Evolutionary conservation across 2,113 vertebrate genomes (phyloP).

Genomic region (Poeciliopsis occidentalis): DNA sequence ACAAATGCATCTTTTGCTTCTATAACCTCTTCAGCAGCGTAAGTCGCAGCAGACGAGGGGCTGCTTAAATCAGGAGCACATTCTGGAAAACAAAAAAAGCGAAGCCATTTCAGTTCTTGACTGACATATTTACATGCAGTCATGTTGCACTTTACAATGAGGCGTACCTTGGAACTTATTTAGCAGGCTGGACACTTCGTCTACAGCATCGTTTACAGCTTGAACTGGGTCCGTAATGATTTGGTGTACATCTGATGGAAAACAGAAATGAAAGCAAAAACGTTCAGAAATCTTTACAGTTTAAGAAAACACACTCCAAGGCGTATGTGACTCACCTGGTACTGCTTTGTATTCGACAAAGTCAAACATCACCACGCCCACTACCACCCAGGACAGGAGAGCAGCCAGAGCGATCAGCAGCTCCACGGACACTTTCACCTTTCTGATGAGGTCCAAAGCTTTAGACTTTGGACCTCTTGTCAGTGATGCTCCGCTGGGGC

Average conservation of each 20-base stretch:
- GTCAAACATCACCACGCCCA: constrained; percentile 95
- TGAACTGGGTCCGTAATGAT: constrained; percentile 71
- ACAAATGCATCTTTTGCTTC: constrained; percentile 69
- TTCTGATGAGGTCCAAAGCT: constrained; percentile 82
- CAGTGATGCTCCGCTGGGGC: constrained; percentile 79
- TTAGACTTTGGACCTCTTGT: constrained; percentile 77
- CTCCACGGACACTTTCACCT: constrained; percentile 88
- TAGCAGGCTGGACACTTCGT: constrained; percentile 69
- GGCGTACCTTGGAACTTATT: constrained; percentile 73
- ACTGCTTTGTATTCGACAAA: constrained; percentile 91
- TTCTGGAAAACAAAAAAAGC: constrained; percentile 41
- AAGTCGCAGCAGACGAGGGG: constrained; percentile 57
- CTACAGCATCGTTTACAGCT: constrained; percentile 71
- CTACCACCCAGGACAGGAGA: constrained; percentile 91
- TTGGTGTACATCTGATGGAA: constrained; percentile 71
- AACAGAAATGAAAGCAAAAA: background rate
- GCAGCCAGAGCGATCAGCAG: constrained; percentile 90
- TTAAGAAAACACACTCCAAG: background rate
- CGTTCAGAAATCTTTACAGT: background rate
- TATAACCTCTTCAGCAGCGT: constrained; percentile 66
- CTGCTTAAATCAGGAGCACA: constrained; percentile 73
- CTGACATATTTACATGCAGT: background rate
- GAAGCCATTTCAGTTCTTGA: background rate
- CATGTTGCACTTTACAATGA: background rate
- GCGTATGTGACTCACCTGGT: constrained; percentile 81